Percentiles rank a stretch among this genome's conserved stretches.
Evolutionary conservation across 2,113 vertebrate species (phyloP).

Genomic region (Pachyramphus minor): DNA sequence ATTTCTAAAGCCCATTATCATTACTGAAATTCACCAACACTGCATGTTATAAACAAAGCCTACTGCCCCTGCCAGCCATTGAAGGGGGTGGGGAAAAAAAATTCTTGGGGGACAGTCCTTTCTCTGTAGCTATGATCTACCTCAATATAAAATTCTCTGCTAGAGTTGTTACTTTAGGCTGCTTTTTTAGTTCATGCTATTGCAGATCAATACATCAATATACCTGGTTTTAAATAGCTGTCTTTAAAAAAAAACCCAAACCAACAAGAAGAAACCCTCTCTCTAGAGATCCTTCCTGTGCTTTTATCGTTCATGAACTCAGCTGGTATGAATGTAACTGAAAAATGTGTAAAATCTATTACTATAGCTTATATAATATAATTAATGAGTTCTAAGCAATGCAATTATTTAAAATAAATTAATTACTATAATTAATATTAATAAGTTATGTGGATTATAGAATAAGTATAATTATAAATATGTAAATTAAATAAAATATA

Average conservation of each 20-base stretch:
- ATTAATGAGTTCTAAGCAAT: background rate
- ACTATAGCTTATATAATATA: background rate
- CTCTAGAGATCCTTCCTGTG: background rate
- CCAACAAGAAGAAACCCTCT: background rate
- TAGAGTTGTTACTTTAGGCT: background rate
- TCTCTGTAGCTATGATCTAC: background rate
- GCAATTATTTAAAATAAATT: no score
- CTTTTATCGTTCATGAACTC: background rate
- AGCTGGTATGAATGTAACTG: background rate
- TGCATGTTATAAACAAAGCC: background rate
- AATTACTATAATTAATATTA: no score
- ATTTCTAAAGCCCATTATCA: background rate
- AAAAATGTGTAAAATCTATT: background rate
- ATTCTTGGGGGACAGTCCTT: background rate
- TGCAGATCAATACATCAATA: background rate
- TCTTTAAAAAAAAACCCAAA: no score
- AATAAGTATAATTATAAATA: no score
- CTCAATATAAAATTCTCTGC: background rate
- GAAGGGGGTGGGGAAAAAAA: fast-evolving
- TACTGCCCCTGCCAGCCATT: background rate
- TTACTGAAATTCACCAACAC: background rate
- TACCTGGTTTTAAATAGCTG: background rate
- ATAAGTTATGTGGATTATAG: no score
- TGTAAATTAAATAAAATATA: no score
- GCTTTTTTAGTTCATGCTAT: background rate